Evolutionary conservation across 2,797 vertebrate genomes (phyloP).

Genomic region (Poeciliopsis infans): DNA sequence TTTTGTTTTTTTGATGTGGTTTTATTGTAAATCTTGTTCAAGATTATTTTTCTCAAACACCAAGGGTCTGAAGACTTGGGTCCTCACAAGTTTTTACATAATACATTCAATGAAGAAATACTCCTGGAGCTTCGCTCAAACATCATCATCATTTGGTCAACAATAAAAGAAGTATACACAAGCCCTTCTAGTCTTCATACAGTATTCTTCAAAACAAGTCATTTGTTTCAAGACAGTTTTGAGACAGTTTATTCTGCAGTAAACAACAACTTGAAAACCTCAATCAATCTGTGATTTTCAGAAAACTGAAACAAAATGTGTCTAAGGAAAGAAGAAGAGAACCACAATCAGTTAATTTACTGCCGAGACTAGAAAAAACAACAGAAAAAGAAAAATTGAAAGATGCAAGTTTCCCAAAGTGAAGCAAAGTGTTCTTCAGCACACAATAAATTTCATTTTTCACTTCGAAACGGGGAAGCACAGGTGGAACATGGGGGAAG

Average conservation of each 20-base stretch:
- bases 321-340: constrained; percentile 67
- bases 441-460: constrained; percentile 65
- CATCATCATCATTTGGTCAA: not conserved
- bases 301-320: constrained; percentile 73
- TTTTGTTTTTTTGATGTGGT: constrained; percentile 50
- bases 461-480: constrained; percentile 64
- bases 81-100: constrained; percentile 67
- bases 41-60: constrained; percentile 73
- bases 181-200: constrained; percentile 1
- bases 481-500: constrained; percentile 39
- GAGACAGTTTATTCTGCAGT: constrained; percentile 41
- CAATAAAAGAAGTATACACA: constrained; percentile 10
- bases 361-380: constrained; percentile 58
- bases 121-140: constrained; percentile 8
- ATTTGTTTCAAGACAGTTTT: constrained; percentile 35
- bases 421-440: constrained; percentile 67
- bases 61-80: constrained; percentile 62
- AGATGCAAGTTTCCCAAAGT: constrained; percentile 72
- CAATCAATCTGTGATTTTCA: constrained; percentile 74
- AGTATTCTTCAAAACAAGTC: not conserved
- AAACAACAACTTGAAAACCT: constrained; percentile 70
- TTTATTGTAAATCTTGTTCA: constrained; percentile 70
- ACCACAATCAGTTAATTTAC: constrained; percentile 72
- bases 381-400: constrained; percentile 61
- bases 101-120: constrained; percentile 43